A percentile compares a stretch with the other conserved stretches of the same genome.
Conservation (phyloP, 2,797 vertebrate species). For the Diplodus puntazzo region DNA sequence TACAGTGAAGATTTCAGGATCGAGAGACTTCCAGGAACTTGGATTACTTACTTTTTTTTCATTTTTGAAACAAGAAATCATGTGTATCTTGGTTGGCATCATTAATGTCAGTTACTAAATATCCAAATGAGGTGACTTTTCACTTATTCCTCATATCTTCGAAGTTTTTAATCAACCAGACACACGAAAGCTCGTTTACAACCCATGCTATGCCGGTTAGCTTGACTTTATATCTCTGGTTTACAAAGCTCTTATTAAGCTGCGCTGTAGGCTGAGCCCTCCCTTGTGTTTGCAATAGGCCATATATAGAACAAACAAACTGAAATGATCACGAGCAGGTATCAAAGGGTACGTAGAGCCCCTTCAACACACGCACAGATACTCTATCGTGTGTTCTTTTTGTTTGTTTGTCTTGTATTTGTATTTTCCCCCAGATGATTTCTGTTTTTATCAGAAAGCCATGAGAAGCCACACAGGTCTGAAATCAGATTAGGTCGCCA, state of each 20-base stretch:
- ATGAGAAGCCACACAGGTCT: background rate
- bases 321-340: slow-evolving; percentile 56
- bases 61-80: no score
- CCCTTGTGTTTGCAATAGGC: slow-evolving; percentile 39
- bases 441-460: slow-evolving; percentile 1
- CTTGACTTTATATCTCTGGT: background rate
- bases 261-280: background rate
- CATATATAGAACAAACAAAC: slow-evolving; percentile 64
- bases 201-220: accelerated
- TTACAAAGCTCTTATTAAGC: slow-evolving; percentile 2
- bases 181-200: background rate
- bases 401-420: background rate
- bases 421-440: background rate
- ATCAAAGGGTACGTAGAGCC: slow-evolving; percentile 69
- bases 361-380: slow-evolving; percentile 14
- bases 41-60: no score
- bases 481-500: slow-evolving; percentile 23
- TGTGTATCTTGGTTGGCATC: no score
- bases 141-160: no score
- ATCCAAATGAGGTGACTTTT: no score
- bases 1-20: no score
- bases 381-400: background rate
- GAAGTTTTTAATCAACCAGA: background rate
- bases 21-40: no score
- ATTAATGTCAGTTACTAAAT: no score